phyloP scores from a whole-genome alignment of 1,140 invertebrate genomes.

The Mesaphorura yosii region DNA sequence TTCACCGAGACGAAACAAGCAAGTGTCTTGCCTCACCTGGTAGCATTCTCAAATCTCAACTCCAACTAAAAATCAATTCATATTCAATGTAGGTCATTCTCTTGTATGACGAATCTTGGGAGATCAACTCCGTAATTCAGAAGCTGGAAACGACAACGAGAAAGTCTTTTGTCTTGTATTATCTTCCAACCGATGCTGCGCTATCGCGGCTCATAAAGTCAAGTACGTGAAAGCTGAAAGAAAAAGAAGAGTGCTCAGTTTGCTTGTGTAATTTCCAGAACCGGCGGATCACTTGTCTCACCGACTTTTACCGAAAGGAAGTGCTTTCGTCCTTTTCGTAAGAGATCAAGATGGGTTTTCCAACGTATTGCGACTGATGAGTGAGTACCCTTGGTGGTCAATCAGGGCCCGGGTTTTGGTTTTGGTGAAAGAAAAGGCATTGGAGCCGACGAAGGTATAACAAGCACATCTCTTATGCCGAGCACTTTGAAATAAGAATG shows the following conservation, averaged over 20 bases:
- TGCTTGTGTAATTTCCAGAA: conserved; percentile 7
- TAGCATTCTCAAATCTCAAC: background rate
- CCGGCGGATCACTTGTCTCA: conserved; percentile 23
- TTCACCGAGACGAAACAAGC: conserved; percentile 18
- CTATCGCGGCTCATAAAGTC: conserved; percentile 11
- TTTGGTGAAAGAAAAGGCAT: conserved; percentile 23
- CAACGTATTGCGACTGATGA: conserved; percentile 20
- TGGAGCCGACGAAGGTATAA: conserved; percentile 23
- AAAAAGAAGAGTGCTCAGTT: background rate
- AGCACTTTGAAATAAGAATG: conserved; percentile 5
- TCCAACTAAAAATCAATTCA: too few species aligned
- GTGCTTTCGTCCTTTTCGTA: conserved; percentile 23
- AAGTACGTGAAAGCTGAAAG: conserved; percentile 10
- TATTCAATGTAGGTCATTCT: conserved; percentile 18
- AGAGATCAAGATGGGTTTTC: conserved; percentile 26
- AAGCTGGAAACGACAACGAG: conserved; percentile 11
- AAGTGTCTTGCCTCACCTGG: background rate
- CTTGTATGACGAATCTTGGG: conserved; percentile 30
- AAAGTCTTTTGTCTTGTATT: conserved; percentile 27
- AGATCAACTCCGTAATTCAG: conserved; percentile 18
- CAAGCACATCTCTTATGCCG: too few species aligned
- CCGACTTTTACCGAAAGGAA: conserved; percentile 25
- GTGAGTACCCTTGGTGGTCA: conserved; percentile 27
- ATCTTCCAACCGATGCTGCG: conserved; percentile 15
- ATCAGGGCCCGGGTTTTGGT: conserved; percentile 18